These are phyloP conservation scores for Molanna angustata DNA, from an alignment of 2,888 invertebrate genomes.

Conservation along the genomic window DNA sequence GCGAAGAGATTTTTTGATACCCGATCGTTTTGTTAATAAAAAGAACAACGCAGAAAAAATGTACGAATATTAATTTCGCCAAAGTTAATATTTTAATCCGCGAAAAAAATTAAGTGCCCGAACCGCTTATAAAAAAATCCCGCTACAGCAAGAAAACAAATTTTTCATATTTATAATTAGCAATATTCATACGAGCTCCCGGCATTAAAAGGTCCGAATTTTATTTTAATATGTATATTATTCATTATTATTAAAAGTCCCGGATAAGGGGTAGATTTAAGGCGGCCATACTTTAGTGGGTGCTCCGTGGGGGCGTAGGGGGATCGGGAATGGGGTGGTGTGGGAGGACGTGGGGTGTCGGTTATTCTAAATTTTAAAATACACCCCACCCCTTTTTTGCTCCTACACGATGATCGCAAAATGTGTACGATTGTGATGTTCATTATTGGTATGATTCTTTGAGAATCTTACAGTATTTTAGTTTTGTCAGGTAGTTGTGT, in stretches of 20 bases:
- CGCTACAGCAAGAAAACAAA: constrained; percentile 7
- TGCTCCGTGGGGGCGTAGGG: constrained; percentile 7
- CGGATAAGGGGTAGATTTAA: constrained; percentile 29
- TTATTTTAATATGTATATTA: constrained; percentile 34
- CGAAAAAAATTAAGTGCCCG: too few relatives aligned
- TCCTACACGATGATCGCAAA: background rate
- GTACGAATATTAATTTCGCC: too few relatives aligned
- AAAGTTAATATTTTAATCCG: too few relatives aligned
- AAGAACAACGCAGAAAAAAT: too few relatives aligned
- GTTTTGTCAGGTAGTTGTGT: too few relatives aligned
- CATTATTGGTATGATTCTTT: too few relatives aligned
- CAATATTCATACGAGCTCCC: constrained; percentile 26
- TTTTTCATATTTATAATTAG: constrained; percentile 32
- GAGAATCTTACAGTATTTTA: too few relatives aligned
- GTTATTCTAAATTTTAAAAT: constrained; percentile 33
- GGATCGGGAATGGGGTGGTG: too few relatives aligned
- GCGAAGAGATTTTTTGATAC: too few relatives aligned
- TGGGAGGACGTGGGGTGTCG: constrained; percentile 15
- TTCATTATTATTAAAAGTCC: constrained; percentile 34
- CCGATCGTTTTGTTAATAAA: too few relatives aligned
- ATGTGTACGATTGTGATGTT: too few relatives aligned
- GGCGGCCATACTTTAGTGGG: constrained; percentile 16
- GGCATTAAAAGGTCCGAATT: constrained; percentile 18
- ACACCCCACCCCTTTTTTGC: constrained; percentile 15
- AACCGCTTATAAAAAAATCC: too few relatives aligned